phyloP scores from a whole-genome alignment of 2,113 vertebrate genomes.

The Zosterops pallidus region DNA sequence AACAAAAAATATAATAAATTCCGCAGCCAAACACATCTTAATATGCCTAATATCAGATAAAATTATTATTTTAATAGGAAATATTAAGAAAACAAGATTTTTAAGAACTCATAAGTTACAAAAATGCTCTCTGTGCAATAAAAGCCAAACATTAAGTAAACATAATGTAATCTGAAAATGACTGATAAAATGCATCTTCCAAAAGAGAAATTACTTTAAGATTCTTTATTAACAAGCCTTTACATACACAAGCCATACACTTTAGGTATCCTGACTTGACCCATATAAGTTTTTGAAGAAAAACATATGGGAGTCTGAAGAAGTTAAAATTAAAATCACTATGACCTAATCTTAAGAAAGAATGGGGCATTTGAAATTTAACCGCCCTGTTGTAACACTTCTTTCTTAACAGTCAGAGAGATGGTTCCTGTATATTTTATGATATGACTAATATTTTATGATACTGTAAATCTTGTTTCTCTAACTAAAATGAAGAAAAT shows the following conservation, averaged over 20 bases:
- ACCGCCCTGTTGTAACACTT: background rate
- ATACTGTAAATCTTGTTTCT: background rate
- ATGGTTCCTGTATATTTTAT: background rate
- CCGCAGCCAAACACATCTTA: background rate
- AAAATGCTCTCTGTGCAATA: background rate
- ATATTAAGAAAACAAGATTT: background rate
- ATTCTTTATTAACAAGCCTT: background rate
- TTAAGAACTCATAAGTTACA: background rate
- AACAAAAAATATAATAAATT: background rate
- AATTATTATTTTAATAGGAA: background rate
- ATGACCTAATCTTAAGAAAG: background rate
- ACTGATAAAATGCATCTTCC: background rate
- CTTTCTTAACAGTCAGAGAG: background rate
- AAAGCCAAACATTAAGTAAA: background rate
- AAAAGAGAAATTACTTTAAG: background rate
- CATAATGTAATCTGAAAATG: background rate
- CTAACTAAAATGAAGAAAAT: background rate
- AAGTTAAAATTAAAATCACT: background rate
- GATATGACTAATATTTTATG: background rate
- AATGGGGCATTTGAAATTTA: background rate
- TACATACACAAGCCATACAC: background rate
- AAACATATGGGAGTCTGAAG: background rate
- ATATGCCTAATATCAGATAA: background rate
- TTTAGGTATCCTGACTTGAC: conserved; percentile 47
- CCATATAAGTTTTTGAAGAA: background rate